Conservation (phyloP, 2,797 vertebrate genomes). For the Liasis olivaceus region DNA sequence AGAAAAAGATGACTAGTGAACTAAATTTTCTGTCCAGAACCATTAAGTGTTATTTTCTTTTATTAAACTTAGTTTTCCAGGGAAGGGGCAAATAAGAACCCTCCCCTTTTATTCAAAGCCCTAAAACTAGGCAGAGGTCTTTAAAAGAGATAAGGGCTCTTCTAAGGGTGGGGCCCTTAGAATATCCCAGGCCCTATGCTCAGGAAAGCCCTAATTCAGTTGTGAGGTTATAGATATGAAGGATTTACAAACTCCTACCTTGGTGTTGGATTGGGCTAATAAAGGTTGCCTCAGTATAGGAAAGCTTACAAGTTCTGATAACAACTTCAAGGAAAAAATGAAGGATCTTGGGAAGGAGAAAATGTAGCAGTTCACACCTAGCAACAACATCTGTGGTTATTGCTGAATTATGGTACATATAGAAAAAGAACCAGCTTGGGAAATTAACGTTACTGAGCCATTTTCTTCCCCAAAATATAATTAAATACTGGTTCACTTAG, state of each 20-base stretch:
- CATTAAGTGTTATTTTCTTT: too few species aligned
- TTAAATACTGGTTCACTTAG: background rate
- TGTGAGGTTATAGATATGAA: background rate
- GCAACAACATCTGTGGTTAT: background rate
- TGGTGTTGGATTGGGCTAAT: background rate
- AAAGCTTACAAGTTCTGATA: background rate
- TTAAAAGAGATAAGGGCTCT: background rate
- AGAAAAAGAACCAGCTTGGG: background rate
- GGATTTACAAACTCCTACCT: background rate
- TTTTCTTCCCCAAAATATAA: conserved; percentile 2
- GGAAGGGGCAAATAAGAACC: background rate
- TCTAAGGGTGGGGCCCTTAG: background rate
- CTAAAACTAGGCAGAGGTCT: background rate
- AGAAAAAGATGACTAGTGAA: too few species aligned
- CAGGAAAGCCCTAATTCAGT: background rate
- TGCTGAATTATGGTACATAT: background rate
- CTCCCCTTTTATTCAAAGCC: background rate
- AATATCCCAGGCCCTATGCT: background rate
- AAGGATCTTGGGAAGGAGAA: background rate
- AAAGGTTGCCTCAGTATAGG: background rate
- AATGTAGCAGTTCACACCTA: background rate
- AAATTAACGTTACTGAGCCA: background rate
- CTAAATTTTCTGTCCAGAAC: too few species aligned
- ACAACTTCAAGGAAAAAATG: background rate
- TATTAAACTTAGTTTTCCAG: too few species aligned